Evolutionary conservation across 53 echinoderm and acorn worm species (phyloP), one percentile per base, ranked within the genome.

Genomic region (Paracentrotus lividus): DNA sequence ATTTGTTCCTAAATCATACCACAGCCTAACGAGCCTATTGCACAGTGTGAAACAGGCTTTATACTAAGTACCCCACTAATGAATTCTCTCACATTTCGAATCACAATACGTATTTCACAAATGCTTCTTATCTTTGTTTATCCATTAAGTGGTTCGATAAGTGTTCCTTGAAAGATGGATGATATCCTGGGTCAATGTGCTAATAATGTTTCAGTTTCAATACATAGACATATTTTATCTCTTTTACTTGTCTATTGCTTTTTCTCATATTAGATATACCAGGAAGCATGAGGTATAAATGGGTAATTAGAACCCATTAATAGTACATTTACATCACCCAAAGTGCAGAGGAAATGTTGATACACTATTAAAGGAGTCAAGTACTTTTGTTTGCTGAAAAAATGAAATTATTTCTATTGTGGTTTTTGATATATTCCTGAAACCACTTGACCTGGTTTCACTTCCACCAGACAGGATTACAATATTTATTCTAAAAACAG

Each of bases 291-390:
- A 24, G 38, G 16, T 76, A 1, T 76, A 36, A 9, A 33, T 81
- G 44, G 49, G 81, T 47, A 81, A 81, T 81, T 81, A 81, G 81
- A 81, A 26, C 47, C 81, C 81, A 81, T 81, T 81, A 81, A 81
- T 47, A 81, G 81, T 81, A 45, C 81, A 45, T 45, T 44, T 81
- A 47, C 81, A 81, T 81, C 81, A 81, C 27, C n/a, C 15, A 81
- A 81, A 81, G 81, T 81, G 33, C 81, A 81, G 47, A 81, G n/a
- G 26, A 47, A 81, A 45, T 81, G 81, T 2, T 81, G 81, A 81
- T 81, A 34, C 24, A 81, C 47, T 49, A n/a, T 45, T 81, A 10
- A 81, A 42, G 20, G 76, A 47, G 81, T 81, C 81, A 81, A 81
- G 81, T 81, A 81, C 81, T 81, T 81, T 81, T 81, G 47, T 49